Evolutionary conservation across 2,888 invertebrate species (phyloP).

Genomic region (Caenorhabditis sp.): DNA sequence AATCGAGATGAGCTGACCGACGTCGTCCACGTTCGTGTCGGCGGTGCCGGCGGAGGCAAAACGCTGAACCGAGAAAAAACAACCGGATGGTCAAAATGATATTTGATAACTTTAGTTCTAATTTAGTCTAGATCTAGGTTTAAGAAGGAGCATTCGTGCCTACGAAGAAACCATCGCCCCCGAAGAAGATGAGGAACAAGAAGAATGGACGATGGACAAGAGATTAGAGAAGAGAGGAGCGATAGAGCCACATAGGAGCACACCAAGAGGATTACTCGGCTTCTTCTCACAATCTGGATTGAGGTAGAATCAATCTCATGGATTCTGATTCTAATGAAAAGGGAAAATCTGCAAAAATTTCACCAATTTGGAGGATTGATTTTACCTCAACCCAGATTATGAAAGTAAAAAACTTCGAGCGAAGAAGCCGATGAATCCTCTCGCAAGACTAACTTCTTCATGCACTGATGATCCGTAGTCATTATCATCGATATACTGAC

Average conservation of each 20-base stretch:
- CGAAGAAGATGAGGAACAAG: background rate
- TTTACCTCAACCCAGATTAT: no score
- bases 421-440: background rate
- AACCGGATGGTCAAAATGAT: conserved; percentile 17
- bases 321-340: no score
- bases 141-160: conserved; percentile 17
- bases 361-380: no score
- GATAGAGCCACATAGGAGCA: conserved; percentile 23
- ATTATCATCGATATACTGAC: conserved; percentile 69
- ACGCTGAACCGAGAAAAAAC: conserved; percentile 46
- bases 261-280: no score
- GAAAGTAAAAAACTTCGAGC: no score
- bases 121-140: conserved; percentile 3
- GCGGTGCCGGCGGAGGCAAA: conserved; percentile 59
- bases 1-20: conserved; percentile 56
- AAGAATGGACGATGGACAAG: conserved; percentile 48
- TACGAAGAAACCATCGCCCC: conserved; percentile 32
- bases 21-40: conserved; percentile 59
- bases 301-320: no score
- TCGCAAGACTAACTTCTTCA: conserved; percentile 81
- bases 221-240: conserved; percentile 23
- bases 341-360: no score
- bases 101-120: conserved; percentile 19
- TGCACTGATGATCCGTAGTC: conserved; percentile 80
- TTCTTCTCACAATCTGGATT: no score